phyloP scores from a whole-genome alignment of 64 coral and sea anemone genomes.

The Montipora cactus region DNA sequence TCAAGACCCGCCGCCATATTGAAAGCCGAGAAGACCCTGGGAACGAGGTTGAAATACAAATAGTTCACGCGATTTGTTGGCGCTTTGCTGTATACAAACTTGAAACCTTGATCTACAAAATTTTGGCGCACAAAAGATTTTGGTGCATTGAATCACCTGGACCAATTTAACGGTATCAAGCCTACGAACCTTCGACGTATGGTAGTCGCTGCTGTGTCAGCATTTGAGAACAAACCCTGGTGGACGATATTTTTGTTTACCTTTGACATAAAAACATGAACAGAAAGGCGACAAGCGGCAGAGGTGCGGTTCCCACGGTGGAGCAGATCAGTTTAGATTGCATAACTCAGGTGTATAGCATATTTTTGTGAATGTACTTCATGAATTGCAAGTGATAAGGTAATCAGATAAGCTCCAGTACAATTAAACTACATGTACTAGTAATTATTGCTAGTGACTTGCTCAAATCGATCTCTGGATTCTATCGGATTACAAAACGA shows the following conservation, averaged over 20 bases:
- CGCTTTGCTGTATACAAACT: too few species aligned
- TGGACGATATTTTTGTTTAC: neutral
- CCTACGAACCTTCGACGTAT: slow-evolving; percentile 3
- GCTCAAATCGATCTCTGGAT: too few species aligned
- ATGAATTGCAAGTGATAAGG: neutral
- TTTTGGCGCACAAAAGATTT: too few species aligned
- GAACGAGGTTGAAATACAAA: too few species aligned
- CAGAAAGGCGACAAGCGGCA: neutral
- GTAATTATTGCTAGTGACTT: too few species aligned
- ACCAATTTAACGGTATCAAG: neutral
- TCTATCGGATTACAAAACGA: too few species aligned
- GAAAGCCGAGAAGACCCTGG: too few species aligned
- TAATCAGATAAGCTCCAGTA: too few species aligned
- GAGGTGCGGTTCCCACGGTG: slow-evolving; percentile 61
- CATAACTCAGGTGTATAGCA: slow-evolving; percentile 64
- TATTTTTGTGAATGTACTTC: neutral
- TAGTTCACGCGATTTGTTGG: too few species aligned
- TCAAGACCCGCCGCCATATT: too few species aligned
- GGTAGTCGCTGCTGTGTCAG: neutral
- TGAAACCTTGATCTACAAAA: too few species aligned
- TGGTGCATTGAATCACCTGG: neutral
- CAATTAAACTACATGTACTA: too few species aligned
- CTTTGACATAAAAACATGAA: neutral
- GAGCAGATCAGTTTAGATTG: slow-evolving; percentile 73
- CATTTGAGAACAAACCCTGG: neutral